These are phyloP conservation scores for Microdon myrmicae DNA, from an alignment of 2,888 invertebrate genomes.

Conservation along the genomic window DNA sequence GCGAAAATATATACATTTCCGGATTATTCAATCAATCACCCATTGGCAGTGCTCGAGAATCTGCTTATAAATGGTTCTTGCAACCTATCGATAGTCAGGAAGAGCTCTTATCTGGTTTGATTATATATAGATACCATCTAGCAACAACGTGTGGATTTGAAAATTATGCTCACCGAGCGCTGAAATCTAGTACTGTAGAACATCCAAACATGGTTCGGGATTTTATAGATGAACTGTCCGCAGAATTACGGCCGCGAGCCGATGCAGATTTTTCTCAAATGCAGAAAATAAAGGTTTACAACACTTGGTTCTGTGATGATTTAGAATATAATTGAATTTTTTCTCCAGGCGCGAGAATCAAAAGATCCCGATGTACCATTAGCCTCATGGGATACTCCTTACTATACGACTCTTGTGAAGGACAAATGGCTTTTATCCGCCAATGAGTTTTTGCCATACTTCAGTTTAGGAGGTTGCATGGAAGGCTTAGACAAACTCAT, in stretches of 20 bases:
- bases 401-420: conserved; percentile 81
- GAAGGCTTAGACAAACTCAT: conserved; percentile 94
- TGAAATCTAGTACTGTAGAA: conserved; percentile 88
- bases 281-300: conserved; percentile 79
- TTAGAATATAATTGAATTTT: not conserved
- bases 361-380: conserved; percentile 61
- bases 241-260: conserved; percentile 77
- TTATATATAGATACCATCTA: conserved; percentile 80
- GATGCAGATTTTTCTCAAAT: conserved; percentile 80
- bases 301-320: conserved; percentile 3
- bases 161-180: conserved; percentile 88
- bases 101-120: conserved; percentile 75
- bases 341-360: conserved; percentile 57
- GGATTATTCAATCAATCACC: conserved; percentile 86
- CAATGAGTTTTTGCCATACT: conserved; percentile 83
- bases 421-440: conserved; percentile 76
- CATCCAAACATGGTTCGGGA: conserved; percentile 80
- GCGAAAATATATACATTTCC: conserved; percentile 79
- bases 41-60: conserved; percentile 83
- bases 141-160: conserved; percentile 90
- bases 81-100: conserved; percentile 83
- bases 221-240: conserved; percentile 82
- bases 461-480: conserved; percentile 95
- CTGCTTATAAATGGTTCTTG: conserved; percentile 87
- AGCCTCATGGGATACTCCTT: conserved; percentile 89